These are phyloP conservation scores for Drosophila maculinotata DNA, from an alignment of 2,888 invertebrate genomes.

Conservation along the genomic window DNA sequence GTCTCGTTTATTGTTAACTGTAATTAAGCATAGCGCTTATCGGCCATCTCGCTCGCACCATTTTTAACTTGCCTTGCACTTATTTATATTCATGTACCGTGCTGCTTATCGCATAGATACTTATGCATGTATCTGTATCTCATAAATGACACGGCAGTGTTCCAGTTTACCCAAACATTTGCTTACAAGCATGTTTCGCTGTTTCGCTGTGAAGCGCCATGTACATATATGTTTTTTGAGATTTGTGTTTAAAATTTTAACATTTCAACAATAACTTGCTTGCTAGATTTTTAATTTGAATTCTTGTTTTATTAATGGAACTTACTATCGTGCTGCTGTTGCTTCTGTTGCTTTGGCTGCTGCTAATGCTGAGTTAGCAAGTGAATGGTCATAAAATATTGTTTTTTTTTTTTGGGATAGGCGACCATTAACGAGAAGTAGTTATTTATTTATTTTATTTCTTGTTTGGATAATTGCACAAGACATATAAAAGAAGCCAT, in stretches of 20 bases:
- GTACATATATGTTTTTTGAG: conserved; percentile 36
- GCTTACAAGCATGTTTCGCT: conserved; percentile 79
- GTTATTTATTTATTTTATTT: conserved; percentile 12
- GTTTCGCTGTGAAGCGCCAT: conserved; percentile 66
- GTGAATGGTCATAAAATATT: conserved; percentile 45
- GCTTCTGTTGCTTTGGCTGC: conserved; percentile 14
- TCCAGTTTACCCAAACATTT: conserved; percentile 74
- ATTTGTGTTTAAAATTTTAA: conserved; percentile 11
- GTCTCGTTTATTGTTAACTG: conserved; percentile 66
- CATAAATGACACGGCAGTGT: conserved; percentile 54
- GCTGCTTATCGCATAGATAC: conserved; percentile 30
- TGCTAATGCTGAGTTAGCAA: conserved; percentile 47
- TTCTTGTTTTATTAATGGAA: conserved; percentile 56
- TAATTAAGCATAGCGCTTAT: conserved; percentile 65
- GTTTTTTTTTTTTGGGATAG: conserved; percentile 11
- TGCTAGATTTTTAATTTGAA: conserved; percentile 45
- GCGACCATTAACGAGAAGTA: conserved; percentile 32
- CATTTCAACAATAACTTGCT: conserved; percentile 32
- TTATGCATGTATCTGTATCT: conserved; percentile 24
- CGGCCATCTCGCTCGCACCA: conserved; percentile 26
- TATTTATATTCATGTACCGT: background rate
- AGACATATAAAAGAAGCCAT: conserved; percentile 35
- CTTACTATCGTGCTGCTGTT: conserved; percentile 19
- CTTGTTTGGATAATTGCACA: conserved; percentile 57
- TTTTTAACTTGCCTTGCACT: conserved; percentile 47